Evolutionary conservation across 2,797 vertebrate genomes (phyloP), one percentile per base, ranked within the genome.

Genomic region (Neoniphon sammara): DNA sequence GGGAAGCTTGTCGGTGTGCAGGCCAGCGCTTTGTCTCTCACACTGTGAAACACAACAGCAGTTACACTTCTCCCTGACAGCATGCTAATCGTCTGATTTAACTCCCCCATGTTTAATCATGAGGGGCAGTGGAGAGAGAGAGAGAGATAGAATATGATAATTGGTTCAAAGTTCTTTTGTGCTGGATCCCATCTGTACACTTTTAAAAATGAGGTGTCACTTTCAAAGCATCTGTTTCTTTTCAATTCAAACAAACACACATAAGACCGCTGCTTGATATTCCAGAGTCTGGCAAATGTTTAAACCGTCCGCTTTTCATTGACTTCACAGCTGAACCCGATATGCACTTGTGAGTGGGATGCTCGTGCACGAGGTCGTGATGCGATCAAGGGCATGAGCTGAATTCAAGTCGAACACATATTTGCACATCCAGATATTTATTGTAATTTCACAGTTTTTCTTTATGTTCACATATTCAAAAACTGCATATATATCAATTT

Each of bases 11-110:
- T 92, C 75, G 88, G 78, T 71, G 85, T 63, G 89, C 85, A 60
- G 86, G 87, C 89, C 86, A 82, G 85, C 83, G 78, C 89, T 89
- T 91, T 89, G 87, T 89, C 89, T 85, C 86, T 92, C 92, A 91
- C 91, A 91, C 91, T 92, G 91, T 91, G 91, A 91, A 92, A 92
- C 92, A 92, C 90, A 91, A 89, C 89, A 89, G 88, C 90, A 87
- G 90, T 91, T 91, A 91, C 89, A 88, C 85, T 91, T 89, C 89
- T 90, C 85, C 85, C 89, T 89, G 89, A 90, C 87, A 89, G 89
- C 88, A 90, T 91, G 90, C 91, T 92, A 93, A 92, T 93, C 83
- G 89, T 91, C 85, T 77, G 87, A 87, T 90, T 89, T 88, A 88
- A 80, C 89, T 85, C 82, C 82, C 83, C 86, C 86, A 91, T 93